Percentiles rank a stretch among this genome's conserved stretches.
Evolutionary conservation across 2,113 vertebrate species (phyloP).

Genomic region (Tetrax tetrax): DNA sequence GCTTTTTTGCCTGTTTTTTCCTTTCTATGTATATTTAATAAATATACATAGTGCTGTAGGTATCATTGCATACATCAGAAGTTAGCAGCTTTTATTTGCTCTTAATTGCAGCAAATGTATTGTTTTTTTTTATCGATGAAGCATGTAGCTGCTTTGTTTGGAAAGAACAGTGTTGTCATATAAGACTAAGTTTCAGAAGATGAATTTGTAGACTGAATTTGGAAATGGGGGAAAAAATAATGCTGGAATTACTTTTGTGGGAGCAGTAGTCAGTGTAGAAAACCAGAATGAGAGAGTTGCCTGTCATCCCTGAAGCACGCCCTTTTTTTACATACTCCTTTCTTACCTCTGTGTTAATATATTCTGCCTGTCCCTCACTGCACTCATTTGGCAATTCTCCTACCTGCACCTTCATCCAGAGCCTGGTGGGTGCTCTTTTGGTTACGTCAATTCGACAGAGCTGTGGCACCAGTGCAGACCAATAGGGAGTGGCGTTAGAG

Average conservation of each 20-base stretch:
- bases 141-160: slow-evolving; percentile 12
- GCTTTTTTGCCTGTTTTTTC: slow-evolving; percentile 36
- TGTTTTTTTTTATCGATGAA: neutral
- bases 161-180: neutral
- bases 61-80: slow-evolving; percentile 68
- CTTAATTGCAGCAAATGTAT: neutral
- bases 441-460: neutral
- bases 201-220: neutral
- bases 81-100: slow-evolving; percentile 59
- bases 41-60: slow-evolving; percentile 71
- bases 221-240: neutral
- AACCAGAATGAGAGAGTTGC: neutral
- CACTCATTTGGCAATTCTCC: neutral
- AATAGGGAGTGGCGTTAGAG: neutral
- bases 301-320: neutral
- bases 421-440: neutral
- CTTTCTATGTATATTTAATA: slow-evolving; percentile 72
- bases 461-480: neutral
- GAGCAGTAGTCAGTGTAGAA: neutral
- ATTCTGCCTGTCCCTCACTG: neutral
- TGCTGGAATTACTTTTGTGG: neutral
- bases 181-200: neutral
- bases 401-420: neutral
- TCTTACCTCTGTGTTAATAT: neutral
- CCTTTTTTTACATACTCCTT: neutral